Conservation (phyloP, 2,888 invertebrate species). For the Agonopterix alstromeriana region DNA sequence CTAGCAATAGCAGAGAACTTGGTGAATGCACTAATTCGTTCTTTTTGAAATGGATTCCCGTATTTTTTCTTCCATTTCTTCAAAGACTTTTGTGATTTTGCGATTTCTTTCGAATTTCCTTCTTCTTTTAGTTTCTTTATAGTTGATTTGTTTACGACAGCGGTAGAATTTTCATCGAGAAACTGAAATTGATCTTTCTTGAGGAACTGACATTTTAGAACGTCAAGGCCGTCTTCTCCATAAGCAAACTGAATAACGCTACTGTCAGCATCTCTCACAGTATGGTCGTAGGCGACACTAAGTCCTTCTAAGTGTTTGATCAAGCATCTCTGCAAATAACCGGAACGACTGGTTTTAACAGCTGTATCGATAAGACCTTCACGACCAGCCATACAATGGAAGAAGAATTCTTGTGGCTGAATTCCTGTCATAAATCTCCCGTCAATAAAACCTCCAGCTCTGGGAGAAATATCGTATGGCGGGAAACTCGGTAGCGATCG, state of each 20-base stretch:
- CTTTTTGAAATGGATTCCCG: conserved; percentile 58
- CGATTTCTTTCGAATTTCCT: conserved; percentile 63
- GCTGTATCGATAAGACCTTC: conserved; percentile 99
- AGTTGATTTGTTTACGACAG: conserved; percentile 76
- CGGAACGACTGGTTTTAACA: conserved; percentile 98
- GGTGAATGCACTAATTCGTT: conserved; percentile 75
- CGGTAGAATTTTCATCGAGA: conserved; percentile 86
- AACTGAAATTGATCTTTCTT: conserved; percentile 85
- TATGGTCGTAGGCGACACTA: conserved; percentile 93
- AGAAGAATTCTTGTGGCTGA: conserved; percentile 98
- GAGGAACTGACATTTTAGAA: conserved; percentile 90
- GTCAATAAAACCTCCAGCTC: conserved; percentile 97
- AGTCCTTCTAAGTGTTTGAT: conserved; percentile 98
- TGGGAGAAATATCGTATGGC: conserved; percentile 90
- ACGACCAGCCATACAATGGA: conserved; percentile 99
- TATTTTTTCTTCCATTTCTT: conserved; percentile 79
- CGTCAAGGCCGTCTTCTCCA: conserved; percentile 96
- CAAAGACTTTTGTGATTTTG: conserved; percentile 75
- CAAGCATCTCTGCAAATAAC: conserved; percentile 97
- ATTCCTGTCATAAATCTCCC: conserved; percentile 99
- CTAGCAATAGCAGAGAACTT: conserved; percentile 75
- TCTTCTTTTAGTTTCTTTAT: conserved; percentile 77
- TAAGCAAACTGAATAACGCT: conserved; percentile 95
- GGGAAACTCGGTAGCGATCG: conserved; percentile 94
- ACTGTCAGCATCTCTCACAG: conserved; percentile 96